phyloP scores from a whole-genome alignment of 2,888 invertebrate species.

The Noctua pronuba region DNA sequence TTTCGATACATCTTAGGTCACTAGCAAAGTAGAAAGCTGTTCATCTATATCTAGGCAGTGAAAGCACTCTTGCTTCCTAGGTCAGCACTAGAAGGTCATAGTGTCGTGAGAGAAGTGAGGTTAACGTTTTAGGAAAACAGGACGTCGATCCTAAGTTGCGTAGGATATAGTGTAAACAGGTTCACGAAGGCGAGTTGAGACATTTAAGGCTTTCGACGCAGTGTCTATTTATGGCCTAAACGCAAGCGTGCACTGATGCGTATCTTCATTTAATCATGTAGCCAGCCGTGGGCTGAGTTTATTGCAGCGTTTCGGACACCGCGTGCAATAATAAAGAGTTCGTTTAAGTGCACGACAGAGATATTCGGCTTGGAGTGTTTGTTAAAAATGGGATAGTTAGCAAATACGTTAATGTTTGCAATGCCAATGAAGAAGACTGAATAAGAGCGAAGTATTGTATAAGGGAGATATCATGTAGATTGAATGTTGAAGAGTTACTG shows the following conservation, averaged over 20 bases:
- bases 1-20: background rate
- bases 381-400: background rate
- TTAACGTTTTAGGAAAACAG: conserved; percentile 13
- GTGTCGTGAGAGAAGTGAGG: background rate
- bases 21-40: background rate
- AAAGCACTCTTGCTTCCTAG: background rate
- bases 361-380: conserved; percentile 22
- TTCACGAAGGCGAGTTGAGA: conserved; percentile 26
- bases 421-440: background rate
- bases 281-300: conserved; percentile 44
- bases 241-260: conserved; percentile 56
- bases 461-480: background rate
- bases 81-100: background rate
- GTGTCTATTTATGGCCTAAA: conserved; percentile 39
- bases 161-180: conserved; percentile 20
- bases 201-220: conserved; percentile 28
- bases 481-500: background rate
- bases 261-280: conserved; percentile 56
- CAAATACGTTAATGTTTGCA: background rate
- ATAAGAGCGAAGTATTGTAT: background rate
- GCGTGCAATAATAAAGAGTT: conserved; percentile 54
- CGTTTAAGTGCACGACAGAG: conserved; percentile 8
- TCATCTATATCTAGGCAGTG: background rate
- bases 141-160: conserved; percentile 9
- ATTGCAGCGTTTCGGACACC: conserved; percentile 44